Percentiles rank a stretch among this genome's conserved stretches.
These are phyloP conservation scores for Iphiclides podalirius DNA, from an alignment of 2,888 invertebrate species.

Conservation along the genomic window DNA sequence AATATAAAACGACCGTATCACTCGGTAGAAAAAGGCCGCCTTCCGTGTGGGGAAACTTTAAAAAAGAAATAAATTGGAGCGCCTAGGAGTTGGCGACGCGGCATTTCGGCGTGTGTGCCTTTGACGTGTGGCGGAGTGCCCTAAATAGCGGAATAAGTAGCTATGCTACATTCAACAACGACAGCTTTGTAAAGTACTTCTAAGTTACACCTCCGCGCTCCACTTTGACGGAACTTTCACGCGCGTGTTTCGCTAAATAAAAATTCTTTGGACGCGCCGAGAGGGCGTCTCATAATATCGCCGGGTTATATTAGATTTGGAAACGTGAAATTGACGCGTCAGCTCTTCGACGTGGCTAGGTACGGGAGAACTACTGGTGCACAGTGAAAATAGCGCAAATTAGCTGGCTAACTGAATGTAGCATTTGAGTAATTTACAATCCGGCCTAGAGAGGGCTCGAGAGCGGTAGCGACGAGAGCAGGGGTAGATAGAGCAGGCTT, in stretches of 20 bases:
- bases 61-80: slow-evolving; percentile 25
- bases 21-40: slow-evolving; percentile 17
- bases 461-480: slow-evolving; percentile 40
- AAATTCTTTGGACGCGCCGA: background rate
- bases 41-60: slow-evolving; percentile 23
- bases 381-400: slow-evolving; percentile 16
- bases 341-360: slow-evolving; percentile 1
- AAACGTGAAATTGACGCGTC: background rate
- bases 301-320: background rate
- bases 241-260: slow-evolving; percentile 1
- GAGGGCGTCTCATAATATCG: too few relatives aligned
- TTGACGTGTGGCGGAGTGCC: slow-evolving; percentile 24
- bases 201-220: slow-evolving; percentile 23
- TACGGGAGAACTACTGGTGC: slow-evolving; percentile 6
- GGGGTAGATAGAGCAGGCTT: slow-evolving; percentile 57
- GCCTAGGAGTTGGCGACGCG: slow-evolving; percentile 20
- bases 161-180: slow-evolving; percentile 23
- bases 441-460: slow-evolving; percentile 47
- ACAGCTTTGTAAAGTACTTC: slow-evolving; percentile 23
- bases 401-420: slow-evolving; percentile 23
- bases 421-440: slow-evolving; percentile 46
- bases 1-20: slow-evolving; percentile 22
- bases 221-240: slow-evolving; percentile 1
- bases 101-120: slow-evolving; percentile 22
- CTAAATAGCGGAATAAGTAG: slow-evolving; percentile 25